A percentile compares a stretch with the other conserved stretches of the same genome.
Conservation (phyloP, 2,888 invertebrate genomes). For the Cabera pusaria region DNA sequence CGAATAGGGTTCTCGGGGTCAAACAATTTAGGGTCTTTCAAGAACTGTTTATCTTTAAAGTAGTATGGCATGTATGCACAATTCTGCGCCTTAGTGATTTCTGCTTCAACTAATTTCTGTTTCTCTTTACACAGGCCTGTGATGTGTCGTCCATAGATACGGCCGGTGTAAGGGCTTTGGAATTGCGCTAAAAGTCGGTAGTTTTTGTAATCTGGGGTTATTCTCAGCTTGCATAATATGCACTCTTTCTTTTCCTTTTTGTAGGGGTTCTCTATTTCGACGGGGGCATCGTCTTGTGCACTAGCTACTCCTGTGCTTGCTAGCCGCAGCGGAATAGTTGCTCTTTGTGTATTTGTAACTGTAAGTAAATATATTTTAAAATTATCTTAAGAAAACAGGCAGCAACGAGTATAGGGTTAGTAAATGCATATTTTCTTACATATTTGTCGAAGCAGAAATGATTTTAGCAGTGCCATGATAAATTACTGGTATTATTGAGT, state of each 20-base stretch:
- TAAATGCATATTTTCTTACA: slow-evolving; percentile 47
- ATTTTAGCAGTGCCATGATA: slow-evolving; percentile 54
- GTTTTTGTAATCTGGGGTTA: slow-evolving; percentile 96
- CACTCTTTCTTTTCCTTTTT: slow-evolving; percentile 88
- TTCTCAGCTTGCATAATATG: slow-evolving; percentile 91
- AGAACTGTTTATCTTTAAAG: slow-evolving; percentile 90
- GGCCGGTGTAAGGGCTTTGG: slow-evolving; percentile 97
- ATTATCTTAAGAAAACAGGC: no score
- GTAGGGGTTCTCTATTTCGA: slow-evolving; percentile 91
- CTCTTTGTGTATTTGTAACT: slow-evolving; percentile 49
- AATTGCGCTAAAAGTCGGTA: slow-evolving; percentile 96
- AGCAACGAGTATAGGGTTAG: no score
- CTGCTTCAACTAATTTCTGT: slow-evolving; percentile 88
- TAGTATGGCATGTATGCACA: slow-evolving; percentile 93
- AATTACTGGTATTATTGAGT: no score
- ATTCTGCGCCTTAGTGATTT: slow-evolving; percentile 89
- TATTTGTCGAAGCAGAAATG: slow-evolving; percentile 45
- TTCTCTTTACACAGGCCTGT: slow-evolving; percentile 95
- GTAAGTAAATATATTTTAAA: slow-evolving; percentile 38
- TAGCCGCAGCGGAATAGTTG: slow-evolving; percentile 40
- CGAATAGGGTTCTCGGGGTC: slow-evolving; percentile 93
- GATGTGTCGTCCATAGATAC: slow-evolving; percentile 95
- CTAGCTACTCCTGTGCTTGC: slow-evolving; percentile 13
- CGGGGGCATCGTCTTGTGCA: slow-evolving; percentile 64
- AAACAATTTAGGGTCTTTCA: slow-evolving; percentile 95